These are phyloP conservation scores for Holotrichia oblita DNA, from an alignment of 1,140 invertebrate species.

Conservation along the genomic window DNA sequence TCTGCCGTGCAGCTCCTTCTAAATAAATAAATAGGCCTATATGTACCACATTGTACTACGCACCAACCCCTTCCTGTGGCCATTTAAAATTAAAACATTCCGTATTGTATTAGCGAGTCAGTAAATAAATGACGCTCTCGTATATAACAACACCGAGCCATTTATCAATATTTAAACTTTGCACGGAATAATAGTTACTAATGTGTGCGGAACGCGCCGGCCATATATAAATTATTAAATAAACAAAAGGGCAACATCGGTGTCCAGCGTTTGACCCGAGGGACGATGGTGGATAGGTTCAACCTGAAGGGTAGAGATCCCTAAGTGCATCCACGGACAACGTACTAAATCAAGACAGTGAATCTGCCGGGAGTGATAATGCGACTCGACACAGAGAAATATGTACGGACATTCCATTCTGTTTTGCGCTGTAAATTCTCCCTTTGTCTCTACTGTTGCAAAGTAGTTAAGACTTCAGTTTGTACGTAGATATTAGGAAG, in stretches of 20 bases:
- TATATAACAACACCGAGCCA: neutral
- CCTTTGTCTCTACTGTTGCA: constrained; percentile 46
- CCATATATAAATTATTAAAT: constrained; percentile 36
- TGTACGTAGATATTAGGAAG: constrained; percentile 44
- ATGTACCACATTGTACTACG: neutral
- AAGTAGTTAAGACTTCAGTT: constrained; percentile 46
- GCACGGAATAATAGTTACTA: constrained; percentile 29
- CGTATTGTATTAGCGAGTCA: neutral
- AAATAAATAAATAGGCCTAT: neutral
- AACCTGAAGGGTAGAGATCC: constrained; percentile 25
- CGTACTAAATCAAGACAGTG: constrained; percentile 50
- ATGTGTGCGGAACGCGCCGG: constrained; percentile 29
- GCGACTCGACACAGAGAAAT: constrained; percentile 51
- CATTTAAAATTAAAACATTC: constrained; percentile 6
- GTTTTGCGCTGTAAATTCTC: constrained; percentile 47
- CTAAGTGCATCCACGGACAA: constrained; percentile 39
- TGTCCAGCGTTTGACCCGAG: constrained; percentile 31
- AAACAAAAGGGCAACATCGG: constrained; percentile 31
- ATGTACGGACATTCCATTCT: constrained; percentile 49
- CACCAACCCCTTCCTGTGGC: neutral
- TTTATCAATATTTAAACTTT: constrained; percentile 37
- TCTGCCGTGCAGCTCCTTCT: neutral
- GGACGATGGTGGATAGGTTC: constrained; percentile 5
- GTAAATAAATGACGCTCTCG: neutral
- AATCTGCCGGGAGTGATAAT: constrained; percentile 53